Conservation (phyloP, 2,888 invertebrate genomes). For the Trissolcus japonicus region DNA sequence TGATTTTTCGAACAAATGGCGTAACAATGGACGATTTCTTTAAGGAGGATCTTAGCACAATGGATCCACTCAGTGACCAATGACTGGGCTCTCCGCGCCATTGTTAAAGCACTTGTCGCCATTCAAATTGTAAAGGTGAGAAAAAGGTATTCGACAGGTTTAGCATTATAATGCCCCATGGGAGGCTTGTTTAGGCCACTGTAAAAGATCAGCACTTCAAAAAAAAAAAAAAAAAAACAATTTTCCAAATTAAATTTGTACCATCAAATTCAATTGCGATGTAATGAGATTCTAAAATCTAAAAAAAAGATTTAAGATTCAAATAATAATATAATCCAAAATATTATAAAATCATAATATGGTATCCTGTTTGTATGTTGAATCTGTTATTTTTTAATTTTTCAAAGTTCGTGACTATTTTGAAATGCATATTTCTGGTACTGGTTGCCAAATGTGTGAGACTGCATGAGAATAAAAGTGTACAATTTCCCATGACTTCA, state of each 20-base stretch:
- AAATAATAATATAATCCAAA: not conserved
- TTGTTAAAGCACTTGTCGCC: constrained; percentile 58
- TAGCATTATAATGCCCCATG: constrained; percentile 36
- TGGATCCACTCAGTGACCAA: constrained; percentile 35
- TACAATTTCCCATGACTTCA: constrained; percentile 10
- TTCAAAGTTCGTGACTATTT: too few relatives aligned
- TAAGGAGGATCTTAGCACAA: constrained; percentile 28
- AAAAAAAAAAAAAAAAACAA: constrained; percentile 15
- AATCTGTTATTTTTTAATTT: too few relatives aligned
- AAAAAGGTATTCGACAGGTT: constrained; percentile 49
- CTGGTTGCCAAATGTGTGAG: not conserved
- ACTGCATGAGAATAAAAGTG: not conserved
- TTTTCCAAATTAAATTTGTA: not conserved
- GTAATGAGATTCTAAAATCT: not conserved
- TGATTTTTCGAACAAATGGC: constrained; percentile 18
- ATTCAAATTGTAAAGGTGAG: constrained; percentile 50
- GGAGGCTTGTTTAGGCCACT: constrained; percentile 15
- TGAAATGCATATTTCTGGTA: not conserved
- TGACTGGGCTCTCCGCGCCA: constrained; percentile 39
- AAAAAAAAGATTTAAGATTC: too few relatives aligned
- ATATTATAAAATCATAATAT: not conserved
- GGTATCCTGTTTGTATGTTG: too few relatives aligned
- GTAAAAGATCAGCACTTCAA: constrained; percentile 25
- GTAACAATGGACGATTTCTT: constrained; percentile 24
- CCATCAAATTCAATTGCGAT: not conserved